Evolutionary conservation across 2,797 vertebrate species (phyloP), one percentile per base, ranked within the genome.

Genomic region (Hafferia zeledoni): DNA sequence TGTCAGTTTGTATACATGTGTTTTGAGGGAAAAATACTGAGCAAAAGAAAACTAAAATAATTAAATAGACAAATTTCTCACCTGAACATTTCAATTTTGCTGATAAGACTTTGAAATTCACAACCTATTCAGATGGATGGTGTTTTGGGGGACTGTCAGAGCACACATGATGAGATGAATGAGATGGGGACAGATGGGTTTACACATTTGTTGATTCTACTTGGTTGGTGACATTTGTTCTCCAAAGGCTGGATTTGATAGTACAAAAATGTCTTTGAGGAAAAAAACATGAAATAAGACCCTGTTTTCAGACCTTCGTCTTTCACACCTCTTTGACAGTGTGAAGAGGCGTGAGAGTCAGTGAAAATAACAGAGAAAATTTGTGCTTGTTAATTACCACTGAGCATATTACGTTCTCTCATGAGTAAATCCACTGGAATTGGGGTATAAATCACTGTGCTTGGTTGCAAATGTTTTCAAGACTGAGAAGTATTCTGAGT

Each of bases 321-420:
- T 82, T 96, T 95, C 77, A 78, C 87, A 91, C 65, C 55, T 93
- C 87, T 92, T 89, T 91, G 72, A 65, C 82, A 92, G 57, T 92
- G 88, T 80, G 86, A 95, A 84, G 52, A 91, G 63, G 37, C 0
- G 0, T 65, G 57, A 80, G 78, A 95, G n/a, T 56, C 28, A 17
- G 65, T 92, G 89, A 90, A 92, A 94, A 89, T 63, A 95, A 89
- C 53, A 91, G 53, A 89, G 92, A 89, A 94, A 78, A 68, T 67
- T 69, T 0, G 0, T 14, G 39, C 74, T 85, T 89, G 69, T 94
- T 96, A 96, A 94, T 97, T 96, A 96, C 87, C 83, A 72, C 79
- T 72, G 92, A 96, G 79, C 55, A 63, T 90, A 95, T 89, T 93
- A 83, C 82, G 78, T 86, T 39, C 28, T 93, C 89, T 96, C 95